Evolutionary conservation across 2,113 vertebrate genomes (phyloP), one percentile per base, ranked within the genome.

Genomic region (Callorhinus ursinus): DNA sequence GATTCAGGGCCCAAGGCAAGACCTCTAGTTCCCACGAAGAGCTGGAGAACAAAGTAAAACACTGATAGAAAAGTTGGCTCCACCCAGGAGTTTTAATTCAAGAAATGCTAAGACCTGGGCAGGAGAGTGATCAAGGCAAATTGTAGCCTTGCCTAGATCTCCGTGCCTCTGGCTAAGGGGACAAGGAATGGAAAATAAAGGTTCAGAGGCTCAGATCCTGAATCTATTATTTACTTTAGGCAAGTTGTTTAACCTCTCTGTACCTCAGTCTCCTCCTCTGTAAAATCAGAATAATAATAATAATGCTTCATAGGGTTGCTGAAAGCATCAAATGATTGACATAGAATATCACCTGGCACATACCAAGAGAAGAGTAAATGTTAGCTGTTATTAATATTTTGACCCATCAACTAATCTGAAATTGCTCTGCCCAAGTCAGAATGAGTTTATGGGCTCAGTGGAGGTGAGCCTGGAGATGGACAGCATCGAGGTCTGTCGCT

Each of bases 401-500:
- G 26, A 87, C 22, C 16, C n/a, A 39, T 69, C 42, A 39, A 33
- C 10, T 63, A 5, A 57, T 63, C 18, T 82, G 36, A 90, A 95
- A 57, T 49, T 57, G n/a, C 5, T 88, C 82, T 91, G 6, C 13
- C 72, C 86, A 13, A 39, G 33, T 39, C 39, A 57, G 14, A 96
- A 97, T 67, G 26, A 92, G 18, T 16, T 72, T 16, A 28, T 24
- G 11, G 42, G 15, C 15, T 83, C 12, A 49, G 12, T 21, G 19
- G n/a, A 5, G 19, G 31, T 82, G 22, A 86, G 12, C 7, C 31
- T 36, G 21, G 51, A 39, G 4, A 28, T 11, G 6, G 24, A 26
- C 0, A 3, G 1, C 15, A 15, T n/a, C 1, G 10, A 84, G 28
- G 4, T n/a, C 55, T 33, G 2, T 4, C 7, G 4, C 26, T 51